A percentile compares a stretch with the other conserved stretches of the same genome.
phyloP scores from a whole-genome alignment of 2,888 invertebrate genomes.

The Phortica okadai region DNA sequence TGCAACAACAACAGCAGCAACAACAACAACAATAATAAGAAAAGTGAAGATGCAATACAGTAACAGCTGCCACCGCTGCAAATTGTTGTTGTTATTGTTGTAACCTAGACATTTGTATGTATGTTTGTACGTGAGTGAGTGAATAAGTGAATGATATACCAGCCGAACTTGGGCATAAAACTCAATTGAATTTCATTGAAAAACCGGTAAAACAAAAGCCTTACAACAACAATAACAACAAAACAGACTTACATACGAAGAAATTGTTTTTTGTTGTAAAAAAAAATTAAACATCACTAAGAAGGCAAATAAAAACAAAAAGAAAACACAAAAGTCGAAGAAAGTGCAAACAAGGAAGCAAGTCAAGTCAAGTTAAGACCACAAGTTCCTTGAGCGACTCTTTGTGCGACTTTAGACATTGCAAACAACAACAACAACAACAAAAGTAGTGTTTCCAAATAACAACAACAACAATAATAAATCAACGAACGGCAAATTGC shows the following conservation, averaged over 20 bases:
- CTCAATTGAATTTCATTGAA: slow-evolving; percentile 27
- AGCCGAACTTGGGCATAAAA: slow-evolving; percentile 14
- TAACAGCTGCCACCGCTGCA: slow-evolving; percentile 26
- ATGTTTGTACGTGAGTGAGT: not conserved
- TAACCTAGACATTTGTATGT: no score
- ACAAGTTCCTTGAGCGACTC: slow-evolving; percentile 17
- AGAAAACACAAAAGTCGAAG: slow-evolving; percentile 32
- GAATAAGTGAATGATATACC: not conserved
- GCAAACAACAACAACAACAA: slow-evolving; percentile 5
- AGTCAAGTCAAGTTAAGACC: slow-evolving; percentile 33
- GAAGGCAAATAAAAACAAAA: slow-evolving; percentile 33
- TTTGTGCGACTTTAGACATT: not conserved
- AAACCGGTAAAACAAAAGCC: slow-evolving; percentile 20
- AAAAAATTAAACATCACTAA: slow-evolving; percentile 1
- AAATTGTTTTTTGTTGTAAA: not conserved
- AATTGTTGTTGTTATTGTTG: slow-evolving; percentile 3
- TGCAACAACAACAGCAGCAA: slow-evolving; percentile 3
- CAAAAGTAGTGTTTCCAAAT: not conserved
- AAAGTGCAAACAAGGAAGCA: slow-evolving; percentile 29
- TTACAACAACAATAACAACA: not conserved
- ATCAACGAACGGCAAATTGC: slow-evolving; percentile 10
- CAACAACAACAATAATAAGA: not conserved
- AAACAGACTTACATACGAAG: slow-evolving; percentile 2
- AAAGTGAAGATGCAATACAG: slow-evolving; percentile 22
- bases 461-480: not conserved